These are phyloP conservation scores for Anisognathus igniventris DNA, from an alignment of 2,797 vertebrate species.

Conservation along the genomic window DNA sequence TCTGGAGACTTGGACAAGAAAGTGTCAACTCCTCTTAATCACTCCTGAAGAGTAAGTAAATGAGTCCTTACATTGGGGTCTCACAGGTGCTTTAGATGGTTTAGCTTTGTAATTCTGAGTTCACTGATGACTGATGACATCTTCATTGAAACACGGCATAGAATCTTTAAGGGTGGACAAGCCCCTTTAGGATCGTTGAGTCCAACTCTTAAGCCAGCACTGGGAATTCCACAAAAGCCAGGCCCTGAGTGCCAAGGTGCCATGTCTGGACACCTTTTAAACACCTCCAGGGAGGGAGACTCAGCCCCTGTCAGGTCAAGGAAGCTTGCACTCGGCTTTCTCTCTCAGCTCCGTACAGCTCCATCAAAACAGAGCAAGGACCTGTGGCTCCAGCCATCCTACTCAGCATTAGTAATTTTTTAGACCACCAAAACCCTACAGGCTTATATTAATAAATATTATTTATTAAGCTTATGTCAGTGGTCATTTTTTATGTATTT, in stretches of 20 bases:
- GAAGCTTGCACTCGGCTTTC: not conserved
- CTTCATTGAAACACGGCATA: not conserved
- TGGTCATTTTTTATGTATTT: not conserved
- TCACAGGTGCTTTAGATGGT: not conserved
- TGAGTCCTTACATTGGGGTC: not conserved
- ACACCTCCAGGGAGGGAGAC: not conserved
- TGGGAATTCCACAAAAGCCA: not conserved
- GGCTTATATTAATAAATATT: not conserved
- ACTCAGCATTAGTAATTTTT: not conserved
- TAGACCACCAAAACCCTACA: not conserved
- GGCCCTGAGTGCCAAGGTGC: not conserved
- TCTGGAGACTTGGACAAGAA: not conserved
- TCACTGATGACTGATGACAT: not conserved
- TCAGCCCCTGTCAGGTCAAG: not conserved
- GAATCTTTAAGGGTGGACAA: not conserved
- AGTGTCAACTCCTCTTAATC: not conserved
- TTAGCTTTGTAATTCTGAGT: not conserved
- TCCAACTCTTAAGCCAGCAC: not conserved
- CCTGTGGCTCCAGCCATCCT: not conserved
- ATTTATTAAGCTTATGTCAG: not conserved
- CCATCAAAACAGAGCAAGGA: not conserved
- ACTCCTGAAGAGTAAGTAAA: not conserved
- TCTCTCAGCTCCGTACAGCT: not conserved
- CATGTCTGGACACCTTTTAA: not conserved
- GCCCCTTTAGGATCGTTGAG: not conserved